phyloP scores from a whole-genome alignment of 2,888 invertebrate species.

The Gonocerus acuteangulatus region DNA sequence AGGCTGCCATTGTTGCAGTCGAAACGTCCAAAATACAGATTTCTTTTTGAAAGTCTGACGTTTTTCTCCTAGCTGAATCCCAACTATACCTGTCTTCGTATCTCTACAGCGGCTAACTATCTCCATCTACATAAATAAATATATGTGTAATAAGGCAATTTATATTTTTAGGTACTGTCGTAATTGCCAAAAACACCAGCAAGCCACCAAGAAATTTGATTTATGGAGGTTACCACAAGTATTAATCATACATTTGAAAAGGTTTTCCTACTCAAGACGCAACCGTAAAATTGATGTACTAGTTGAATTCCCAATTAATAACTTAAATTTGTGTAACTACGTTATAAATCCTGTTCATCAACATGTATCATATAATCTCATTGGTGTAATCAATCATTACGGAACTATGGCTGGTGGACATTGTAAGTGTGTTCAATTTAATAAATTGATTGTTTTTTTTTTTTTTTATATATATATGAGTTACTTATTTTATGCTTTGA shows the following conservation, averaged over 20 bases:
- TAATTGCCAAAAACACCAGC: constrained; percentile 49
- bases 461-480: no score
- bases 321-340: constrained; percentile 46
- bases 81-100: no score
- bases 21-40: no score
- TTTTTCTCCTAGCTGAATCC: no score
- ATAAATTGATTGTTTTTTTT: no score
- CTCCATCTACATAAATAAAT: no score
- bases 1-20: no score
- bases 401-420: constrained; percentile 48
- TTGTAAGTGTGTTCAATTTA: constrained; percentile 41
- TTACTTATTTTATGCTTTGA: background rate
- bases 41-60: no score
- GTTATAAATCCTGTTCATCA: constrained; percentile 44
- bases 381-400: constrained; percentile 50
- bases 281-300: constrained; percentile 52
- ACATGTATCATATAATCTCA: constrained; percentile 46
- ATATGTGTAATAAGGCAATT: no score
- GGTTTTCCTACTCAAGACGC: constrained; percentile 52
- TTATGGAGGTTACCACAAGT: constrained; percentile 52
- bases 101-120: no score
- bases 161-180: constrained; percentile 48
- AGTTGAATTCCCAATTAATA: constrained; percentile 44
- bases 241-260: constrained; percentile 52
- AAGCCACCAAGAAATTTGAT: constrained; percentile 55